Percentiles rank a stretch among this genome's conserved stretches.
phyloP scores from a whole-genome alignment of 2,113 vertebrate genomes.

The Phyllostomus discolor region DNA sequence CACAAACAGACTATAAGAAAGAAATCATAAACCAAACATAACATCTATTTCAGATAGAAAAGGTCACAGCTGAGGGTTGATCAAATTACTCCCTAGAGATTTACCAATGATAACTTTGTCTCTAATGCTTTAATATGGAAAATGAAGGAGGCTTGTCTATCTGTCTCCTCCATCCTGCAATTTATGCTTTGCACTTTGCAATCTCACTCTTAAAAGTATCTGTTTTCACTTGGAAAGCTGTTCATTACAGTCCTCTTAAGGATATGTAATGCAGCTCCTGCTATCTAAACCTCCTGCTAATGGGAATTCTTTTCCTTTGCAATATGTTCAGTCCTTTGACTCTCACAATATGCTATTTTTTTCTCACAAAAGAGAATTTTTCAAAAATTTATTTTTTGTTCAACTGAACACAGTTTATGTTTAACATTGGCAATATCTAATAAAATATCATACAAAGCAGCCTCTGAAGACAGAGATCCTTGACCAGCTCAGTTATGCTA shows the following conservation, averaged over 20 bases:
- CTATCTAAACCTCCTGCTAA: slow-evolving; percentile 36
- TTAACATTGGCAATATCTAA: not conserved
- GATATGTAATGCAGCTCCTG: not conserved
- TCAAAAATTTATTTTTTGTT: not conserved
- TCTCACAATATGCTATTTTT: not conserved
- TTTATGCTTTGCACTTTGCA: not conserved
- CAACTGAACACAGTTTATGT: not conserved
- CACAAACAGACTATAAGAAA: not conserved
- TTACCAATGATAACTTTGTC: not conserved
- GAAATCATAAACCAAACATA: not conserved
- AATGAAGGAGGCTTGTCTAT: not conserved
- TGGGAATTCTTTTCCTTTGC: slow-evolving; percentile 13
- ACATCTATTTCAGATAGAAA: slow-evolving; percentile 19
- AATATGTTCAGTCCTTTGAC: slow-evolving; percentile 25
- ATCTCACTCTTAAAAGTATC: not conserved
- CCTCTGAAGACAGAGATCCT: not conserved
- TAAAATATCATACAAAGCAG: not conserved
- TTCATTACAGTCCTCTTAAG: slow-evolving; percentile 24
- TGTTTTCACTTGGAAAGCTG: slow-evolving; percentile 58
- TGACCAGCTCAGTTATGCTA: not conserved
- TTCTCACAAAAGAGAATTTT: not conserved
- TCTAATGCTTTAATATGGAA: slow-evolving; percentile 42
- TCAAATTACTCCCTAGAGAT: slow-evolving; percentile 33
- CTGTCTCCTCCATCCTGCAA: not conserved
- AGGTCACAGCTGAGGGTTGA: not conserved